Base-by-base conservation (phyloP, 2,888 invertebrate species). In the Mylabris sibirica region DNA sequence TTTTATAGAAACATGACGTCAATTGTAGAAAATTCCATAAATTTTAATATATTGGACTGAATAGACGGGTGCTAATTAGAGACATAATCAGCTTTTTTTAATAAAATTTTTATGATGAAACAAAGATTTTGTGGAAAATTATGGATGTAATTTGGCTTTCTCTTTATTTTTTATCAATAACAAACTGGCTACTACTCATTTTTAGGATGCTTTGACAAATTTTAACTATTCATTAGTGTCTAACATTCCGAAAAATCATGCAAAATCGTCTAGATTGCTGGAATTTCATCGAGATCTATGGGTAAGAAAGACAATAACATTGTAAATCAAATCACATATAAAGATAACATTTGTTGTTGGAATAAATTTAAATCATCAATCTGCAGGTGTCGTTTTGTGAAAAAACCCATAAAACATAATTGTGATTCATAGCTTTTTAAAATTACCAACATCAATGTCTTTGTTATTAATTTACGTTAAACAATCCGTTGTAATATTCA, bases 341-440 rank as follows among this genome's bases (percentile, higher is more conserved):
- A 59, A 60, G 69, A 69, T 69, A 63, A 60, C 66, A 38, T 64
- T 66, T 64, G 59, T 24, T 60, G 34, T 53, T 38, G 57, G 69
- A 69, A 69, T 69, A 66, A 63, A 69, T 69, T 69, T 66, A 57
- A 66, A 69, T 66, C 63, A 60, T 69, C 63, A 69, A 63, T 44
- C 59, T 60, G 64, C 69, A 69, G 69, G 69, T 69, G 69, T 49
- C 63, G 68, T 68, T 65, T 68, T 68, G 11, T 62, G 38, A 63
- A 35, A 68, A 68, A 65, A 68, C 65, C 64, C 59, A 68, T 68
- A 68, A 68, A 68, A 65, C 65, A 68, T 68, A 68, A 65, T 63
- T 38, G 68, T 65, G 68, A 68, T 63, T 68, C 65, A 65, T 53
- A 59, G 57, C 68, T 68, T 62, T 68, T 68, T 68, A 68, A 65